These are phyloP conservation scores for Todus mexicanus DNA, from an alignment of 2,797 vertebrate genomes.

Conservation along the genomic window DNA sequence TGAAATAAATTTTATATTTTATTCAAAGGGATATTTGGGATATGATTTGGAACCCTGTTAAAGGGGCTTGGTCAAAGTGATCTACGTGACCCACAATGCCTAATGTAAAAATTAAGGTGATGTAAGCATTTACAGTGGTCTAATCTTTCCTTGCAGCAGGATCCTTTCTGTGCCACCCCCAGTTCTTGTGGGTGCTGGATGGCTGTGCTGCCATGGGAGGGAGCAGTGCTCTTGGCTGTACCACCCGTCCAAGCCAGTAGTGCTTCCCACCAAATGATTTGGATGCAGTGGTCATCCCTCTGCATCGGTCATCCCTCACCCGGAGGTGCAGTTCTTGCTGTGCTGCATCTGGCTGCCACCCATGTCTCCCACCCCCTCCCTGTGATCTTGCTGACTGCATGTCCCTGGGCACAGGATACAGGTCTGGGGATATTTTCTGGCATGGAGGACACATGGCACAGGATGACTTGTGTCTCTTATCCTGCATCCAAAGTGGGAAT, in stretches of 20 bases:
- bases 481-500: neutral
- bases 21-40: neutral
- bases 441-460: fast-evolving
- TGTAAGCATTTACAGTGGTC: neutral
- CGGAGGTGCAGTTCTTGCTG: neutral
- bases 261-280: neutral
- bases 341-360: neutral
- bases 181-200: neutral
- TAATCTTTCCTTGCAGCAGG: neutral
- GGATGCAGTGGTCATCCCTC: neutral
- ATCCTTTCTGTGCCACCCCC: neutral
- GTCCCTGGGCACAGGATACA: neutral
- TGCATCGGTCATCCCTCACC: neutral
- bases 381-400: fast-evolving
- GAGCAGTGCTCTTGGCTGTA: neutral
- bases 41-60: neutral
- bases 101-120: neutral
- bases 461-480: neutral
- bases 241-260: fast-evolving
- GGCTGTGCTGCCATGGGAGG: neutral
- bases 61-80: neutral
- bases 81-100: neutral
- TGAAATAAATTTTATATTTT: neutral
- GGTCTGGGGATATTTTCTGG: neutral
- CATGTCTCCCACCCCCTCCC: neutral